Conservation (phyloP, 2,113 vertebrate genomes). For the Terrapene triunguis region DNA sequence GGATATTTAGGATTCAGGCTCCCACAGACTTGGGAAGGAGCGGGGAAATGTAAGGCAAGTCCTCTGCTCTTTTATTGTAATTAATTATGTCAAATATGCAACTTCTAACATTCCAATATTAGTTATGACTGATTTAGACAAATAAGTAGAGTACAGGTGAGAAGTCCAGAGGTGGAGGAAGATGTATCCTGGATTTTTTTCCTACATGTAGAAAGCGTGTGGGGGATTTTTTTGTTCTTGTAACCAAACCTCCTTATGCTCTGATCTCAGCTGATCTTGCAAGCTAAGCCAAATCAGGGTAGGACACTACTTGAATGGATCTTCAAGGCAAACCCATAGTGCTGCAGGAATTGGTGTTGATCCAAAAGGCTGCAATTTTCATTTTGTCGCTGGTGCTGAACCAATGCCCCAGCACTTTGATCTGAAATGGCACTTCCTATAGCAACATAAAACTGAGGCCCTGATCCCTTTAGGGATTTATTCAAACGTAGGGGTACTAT, state of each 20-base stretch:
- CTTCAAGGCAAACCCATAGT: neutral
- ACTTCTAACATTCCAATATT: no score
- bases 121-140: neutral
- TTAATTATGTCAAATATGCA: neutral
- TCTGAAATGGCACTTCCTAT: neutral
- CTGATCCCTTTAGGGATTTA: neutral
- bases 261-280: neutral
- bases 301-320: neutral
- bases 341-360: neutral
- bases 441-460: neutral
- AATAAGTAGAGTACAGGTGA: neutral
- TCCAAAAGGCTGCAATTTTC: neutral
- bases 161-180: accelerated
- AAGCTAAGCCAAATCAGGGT: neutral
- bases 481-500: neutral
- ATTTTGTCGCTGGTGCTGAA: neutral
- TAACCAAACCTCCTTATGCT: neutral
- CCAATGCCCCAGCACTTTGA: neutral
- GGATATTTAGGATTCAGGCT: slow-evolving; percentile 16
- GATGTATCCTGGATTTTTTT: neutral
- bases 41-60: neutral
- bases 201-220: neutral
- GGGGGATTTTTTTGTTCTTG: neutral
- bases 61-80: neutral
- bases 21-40: neutral